Evolutionary conservation across 2,888 invertebrate genomes (phyloP).

Genomic region (Eretmocerus hayati): DNA sequence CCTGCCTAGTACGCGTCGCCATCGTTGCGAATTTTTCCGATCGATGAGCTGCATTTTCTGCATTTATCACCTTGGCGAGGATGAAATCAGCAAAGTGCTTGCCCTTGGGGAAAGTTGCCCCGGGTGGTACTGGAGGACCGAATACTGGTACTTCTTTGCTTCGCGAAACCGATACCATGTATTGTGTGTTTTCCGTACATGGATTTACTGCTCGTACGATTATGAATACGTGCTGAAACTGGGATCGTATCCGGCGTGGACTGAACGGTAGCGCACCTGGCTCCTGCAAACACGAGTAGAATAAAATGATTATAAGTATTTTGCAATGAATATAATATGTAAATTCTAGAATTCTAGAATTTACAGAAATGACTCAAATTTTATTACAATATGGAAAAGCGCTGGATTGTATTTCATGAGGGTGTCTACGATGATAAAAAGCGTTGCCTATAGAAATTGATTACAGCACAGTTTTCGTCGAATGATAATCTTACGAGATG

Average conservation of each 20-base stretch:
- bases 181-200: conserved; percentile 84
- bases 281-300: conserved; percentile 53
- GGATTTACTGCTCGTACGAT: conserved; percentile 84
- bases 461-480: too few species aligned
- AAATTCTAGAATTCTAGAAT: too few species aligned
- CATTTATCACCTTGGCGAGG: conserved; percentile 91
- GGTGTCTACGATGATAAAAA: too few species aligned
- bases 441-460: too few species aligned
- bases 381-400: too few species aligned
- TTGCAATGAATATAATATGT: not conserved
- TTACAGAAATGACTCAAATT: too few species aligned
- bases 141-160: conserved; percentile 94
- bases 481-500: too few species aligned
- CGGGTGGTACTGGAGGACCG: conserved; percentile 88
- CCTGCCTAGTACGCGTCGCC: conserved; percentile 91
- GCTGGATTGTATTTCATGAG: too few species aligned
- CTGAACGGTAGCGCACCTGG: conserved; percentile 89
- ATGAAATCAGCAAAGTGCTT: conserved; percentile 93
- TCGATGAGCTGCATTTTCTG: conserved; percentile 87
- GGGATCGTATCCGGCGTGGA: conserved; percentile 88
- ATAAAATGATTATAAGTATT: not conserved
- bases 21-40: conserved; percentile 95
- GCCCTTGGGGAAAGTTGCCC: conserved; percentile 80
- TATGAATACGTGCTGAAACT: conserved; percentile 96
- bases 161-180: conserved; percentile 69